phyloP scores from a whole-genome alignment of 2,797 vertebrate species.

The Rhincodon typus region DNA sequence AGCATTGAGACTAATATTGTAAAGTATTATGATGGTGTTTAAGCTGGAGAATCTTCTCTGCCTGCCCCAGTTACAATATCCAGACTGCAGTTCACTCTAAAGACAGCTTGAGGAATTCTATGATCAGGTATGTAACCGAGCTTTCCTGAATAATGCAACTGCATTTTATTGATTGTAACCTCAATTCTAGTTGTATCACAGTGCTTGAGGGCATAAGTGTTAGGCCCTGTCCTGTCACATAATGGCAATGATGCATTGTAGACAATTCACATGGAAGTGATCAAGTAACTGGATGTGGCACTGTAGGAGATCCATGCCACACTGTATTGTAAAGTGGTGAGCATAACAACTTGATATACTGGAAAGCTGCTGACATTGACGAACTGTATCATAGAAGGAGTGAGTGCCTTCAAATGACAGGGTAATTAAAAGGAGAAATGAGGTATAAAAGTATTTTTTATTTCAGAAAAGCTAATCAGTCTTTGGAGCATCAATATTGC shows the following conservation, averaged over 20 bases:
- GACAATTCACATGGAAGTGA: not conserved
- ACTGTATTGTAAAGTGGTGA: not conserved
- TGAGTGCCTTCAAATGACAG: conserved; percentile 3
- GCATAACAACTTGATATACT: not conserved
- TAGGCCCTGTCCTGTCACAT: not conserved
- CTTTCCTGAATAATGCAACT: conserved; percentile 39
- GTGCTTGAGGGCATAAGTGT: not conserved
- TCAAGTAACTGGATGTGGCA: not conserved
- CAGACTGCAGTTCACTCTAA: not conserved
- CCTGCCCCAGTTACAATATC: not conserved
- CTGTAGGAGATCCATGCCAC: not conserved
- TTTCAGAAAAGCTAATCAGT: not conserved
- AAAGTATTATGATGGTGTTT: not conserved
- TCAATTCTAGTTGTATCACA: not conserved
- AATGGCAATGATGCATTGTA: not conserved
- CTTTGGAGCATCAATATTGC: not conserved
- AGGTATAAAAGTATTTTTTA: not conserved
- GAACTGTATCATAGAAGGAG: not conserved
- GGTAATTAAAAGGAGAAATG: not conserved
- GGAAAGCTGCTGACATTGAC: not conserved
- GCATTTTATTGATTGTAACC: conserved; percentile 19
- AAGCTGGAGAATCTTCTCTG: not conserved
- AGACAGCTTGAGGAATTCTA: not conserved
- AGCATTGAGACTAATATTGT: not conserved
- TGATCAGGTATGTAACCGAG: not conserved